These are phyloP conservation scores for Brachionus rubens DNA, from an alignment of 1,140 invertebrate species.

Conservation along the genomic window DNA sequence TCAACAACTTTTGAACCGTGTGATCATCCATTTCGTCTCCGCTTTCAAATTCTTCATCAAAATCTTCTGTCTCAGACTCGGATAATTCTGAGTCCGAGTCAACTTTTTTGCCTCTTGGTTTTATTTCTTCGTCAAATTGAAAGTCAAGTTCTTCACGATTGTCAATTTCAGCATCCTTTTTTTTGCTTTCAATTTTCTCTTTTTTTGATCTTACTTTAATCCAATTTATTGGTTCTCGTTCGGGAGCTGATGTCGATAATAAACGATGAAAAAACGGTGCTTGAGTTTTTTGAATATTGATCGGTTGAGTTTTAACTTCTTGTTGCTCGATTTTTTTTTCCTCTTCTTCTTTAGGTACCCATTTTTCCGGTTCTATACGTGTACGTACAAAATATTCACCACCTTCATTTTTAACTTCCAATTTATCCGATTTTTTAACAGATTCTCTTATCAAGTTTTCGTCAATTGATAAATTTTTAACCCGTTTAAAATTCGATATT, in stretches of 20 bases:
- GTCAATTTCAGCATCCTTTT: slow-evolving; percentile 50
- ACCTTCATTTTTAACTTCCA: slow-evolving; percentile 70
- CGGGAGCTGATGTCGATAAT: not conserved
- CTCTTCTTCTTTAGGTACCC: slow-evolving; percentile 68
- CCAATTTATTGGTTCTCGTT: not conserved
- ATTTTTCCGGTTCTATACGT: slow-evolving; percentile 73
- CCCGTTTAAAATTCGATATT: slow-evolving; percentile 90
- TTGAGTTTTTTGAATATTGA: not conserved
- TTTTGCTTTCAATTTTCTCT: not conserved
- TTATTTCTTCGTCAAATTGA: slow-evolving; percentile 92
- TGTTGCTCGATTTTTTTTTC: slow-evolving; percentile 72
- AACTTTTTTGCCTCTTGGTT: slow-evolving; percentile 73
- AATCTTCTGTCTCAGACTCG: not conserved
- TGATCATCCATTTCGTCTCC: slow-evolving; percentile 75
- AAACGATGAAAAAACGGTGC: not conserved
- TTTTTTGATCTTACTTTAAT: not conserved
- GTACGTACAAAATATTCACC: slow-evolving; percentile 74
- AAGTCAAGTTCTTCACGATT: slow-evolving; percentile 86
- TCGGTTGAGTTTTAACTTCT: slow-evolving; percentile 47
- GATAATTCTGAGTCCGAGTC: slow-evolving; percentile 14
- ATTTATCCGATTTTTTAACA: not conserved
- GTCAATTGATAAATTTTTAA: slow-evolving; percentile 80
- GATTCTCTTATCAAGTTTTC: slow-evolving; percentile 68
- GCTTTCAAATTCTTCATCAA: slow-evolving; percentile 34
- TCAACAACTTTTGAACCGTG: slow-evolving; percentile 88